Base-by-base conservation (phyloP, 2,888 invertebrate genomes). In the Pterobdella sp. region DNA sequence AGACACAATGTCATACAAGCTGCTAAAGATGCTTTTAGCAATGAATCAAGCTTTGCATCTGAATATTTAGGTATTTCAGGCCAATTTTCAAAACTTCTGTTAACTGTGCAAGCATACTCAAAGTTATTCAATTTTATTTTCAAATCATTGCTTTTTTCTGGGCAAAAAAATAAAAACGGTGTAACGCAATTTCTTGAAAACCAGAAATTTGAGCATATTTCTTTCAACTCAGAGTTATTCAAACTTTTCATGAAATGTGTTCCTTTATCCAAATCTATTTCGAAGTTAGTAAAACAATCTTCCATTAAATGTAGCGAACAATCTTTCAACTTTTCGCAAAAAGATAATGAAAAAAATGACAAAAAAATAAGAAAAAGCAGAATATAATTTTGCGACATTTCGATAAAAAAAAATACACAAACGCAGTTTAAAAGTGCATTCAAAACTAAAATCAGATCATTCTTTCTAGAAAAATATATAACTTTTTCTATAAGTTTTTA, bases 31-130 rank as follows among this genome's bases (percentile, higher is more conserved):
- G 71, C 52, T n/a, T 60, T 63, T 1, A 35, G 14, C 26, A 71
- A n/a, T 26, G 60, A 56, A 22, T 56, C 60, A 4, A n/a, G 26
- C 1, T 35, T n/a, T 1, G 35, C 34, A 10, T 56, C 63, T 14
- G 71, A 56, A 63, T 63, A 26, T 1, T 36, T 52, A 2, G 71
- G 63, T 37, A 71, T 56, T 60, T 56, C 31, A 14, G 71, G 71
- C 71, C 71, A 71, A 22, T 52, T n/a, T n/a, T 56, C 71, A 26
- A 56, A 34, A 22, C 4, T 63, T 29, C 63, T 71, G 37, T 71
- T 56, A 29, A 71, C 63, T 2, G 60, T 71, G 36, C 71, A 71
- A 1, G 71, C 71, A 26, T 71, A 71, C 32, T 71, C 71, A 60
- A 71, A 71, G 29, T 4, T 56, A 63, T 71, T 36, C n/a, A 71